Evolutionary conservation across 2,797 vertebrate species (phyloP).

Genomic region (Rhincodon typus): DNA sequence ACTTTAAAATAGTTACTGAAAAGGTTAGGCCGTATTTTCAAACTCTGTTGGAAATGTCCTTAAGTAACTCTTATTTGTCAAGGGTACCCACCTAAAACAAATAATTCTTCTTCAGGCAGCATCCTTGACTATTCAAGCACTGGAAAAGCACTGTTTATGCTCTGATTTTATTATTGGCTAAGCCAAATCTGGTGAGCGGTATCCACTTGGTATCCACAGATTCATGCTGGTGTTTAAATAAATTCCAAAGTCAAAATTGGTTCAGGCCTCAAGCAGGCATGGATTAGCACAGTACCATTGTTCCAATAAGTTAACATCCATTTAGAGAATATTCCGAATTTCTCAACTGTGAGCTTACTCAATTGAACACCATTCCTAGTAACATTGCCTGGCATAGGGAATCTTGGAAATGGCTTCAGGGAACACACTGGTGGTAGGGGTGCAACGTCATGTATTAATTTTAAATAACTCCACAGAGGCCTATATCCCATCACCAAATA

Average conservation of each 20-base stretch:
- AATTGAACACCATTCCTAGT: neutral
- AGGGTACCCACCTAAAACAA: neutral
- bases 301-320: neutral
- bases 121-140: neutral
- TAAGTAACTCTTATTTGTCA: neutral
- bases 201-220: neutral
- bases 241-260: neutral
- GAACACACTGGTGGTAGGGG: neutral
- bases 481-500: too few relatives aligned
- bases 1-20: too few relatives aligned
- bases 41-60: neutral
- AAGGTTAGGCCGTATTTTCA: neutral
- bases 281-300: neutral
- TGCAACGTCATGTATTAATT: neutral
- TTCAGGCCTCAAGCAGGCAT: neutral
- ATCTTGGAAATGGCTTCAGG: neutral
- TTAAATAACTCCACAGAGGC: too few relatives aligned
- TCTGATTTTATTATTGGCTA: neutral
- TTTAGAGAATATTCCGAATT: neutral
- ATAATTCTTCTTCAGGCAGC: neutral
- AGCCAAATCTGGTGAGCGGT: neutral
- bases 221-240: neutral
- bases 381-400: neutral
- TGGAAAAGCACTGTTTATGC: neutral
- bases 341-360: neutral